Conservation (phyloP, 1,140 invertebrate species). For the Coboldia fuscipes region DNA sequence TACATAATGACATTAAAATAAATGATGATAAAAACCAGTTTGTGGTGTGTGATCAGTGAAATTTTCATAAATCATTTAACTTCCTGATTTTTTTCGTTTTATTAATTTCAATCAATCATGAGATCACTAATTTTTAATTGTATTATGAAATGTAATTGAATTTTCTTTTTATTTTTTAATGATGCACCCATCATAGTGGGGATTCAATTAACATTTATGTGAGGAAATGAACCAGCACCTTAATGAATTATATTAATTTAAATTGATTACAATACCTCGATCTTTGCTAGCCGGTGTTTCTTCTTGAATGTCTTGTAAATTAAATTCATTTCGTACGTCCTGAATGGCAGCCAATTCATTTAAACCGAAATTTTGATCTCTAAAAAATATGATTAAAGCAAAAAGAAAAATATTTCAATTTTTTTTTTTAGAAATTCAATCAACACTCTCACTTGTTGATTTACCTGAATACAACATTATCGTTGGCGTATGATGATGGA, state of each 20-base stretch:
- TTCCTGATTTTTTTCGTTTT: no score
- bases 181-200: no score
- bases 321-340: constrained; percentile 26
- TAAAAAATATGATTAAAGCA: constrained; percentile 6
- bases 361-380: constrained; percentile 30
- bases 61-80: no score
- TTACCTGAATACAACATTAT: constrained; percentile 30
- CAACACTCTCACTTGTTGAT: not conserved
- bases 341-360: constrained; percentile 27
- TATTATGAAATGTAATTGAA: no score
- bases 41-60: no score
- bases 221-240: no score
- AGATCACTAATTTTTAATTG: not conserved
- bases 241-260: no score
- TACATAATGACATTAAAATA: no score
- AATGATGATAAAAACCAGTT: no score
- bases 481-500: constrained; percentile 17
- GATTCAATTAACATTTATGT: no score
- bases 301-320: constrained; percentile 26
- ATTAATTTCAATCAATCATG: no score
- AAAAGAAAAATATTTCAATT: not conserved
- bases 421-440: not conserved
- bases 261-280: constrained; percentile 32
- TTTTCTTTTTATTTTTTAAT: no score
- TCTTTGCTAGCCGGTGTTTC: constrained; percentile 25